Evolutionary conservation across 2,797 vertebrate species (phyloP), one percentile per base, ranked within the genome.

Genomic region (Catamblyrhynchus diadema): DNA sequence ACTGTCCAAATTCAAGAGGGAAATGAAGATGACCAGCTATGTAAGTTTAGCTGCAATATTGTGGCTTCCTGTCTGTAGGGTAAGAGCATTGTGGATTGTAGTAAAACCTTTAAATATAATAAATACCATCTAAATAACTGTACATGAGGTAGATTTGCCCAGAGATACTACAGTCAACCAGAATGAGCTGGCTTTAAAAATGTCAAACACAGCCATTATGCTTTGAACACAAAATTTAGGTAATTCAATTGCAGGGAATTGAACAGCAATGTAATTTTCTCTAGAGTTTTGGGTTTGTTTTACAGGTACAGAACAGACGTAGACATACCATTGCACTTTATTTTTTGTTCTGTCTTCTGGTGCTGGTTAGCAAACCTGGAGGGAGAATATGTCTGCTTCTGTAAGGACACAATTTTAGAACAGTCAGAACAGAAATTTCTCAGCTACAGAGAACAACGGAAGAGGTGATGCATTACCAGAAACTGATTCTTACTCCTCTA

Each of bases 21-120:
- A 93, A 94, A 85, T 1, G 0, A 91, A 78, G 79, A 78, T 92
- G 92, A 83, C 86, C 72, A 56, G 61, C 69, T 88, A 19, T 53
- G 37, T 62, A 62, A 91, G 21, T 65, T 78, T 51, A 88, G 59
- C 75, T 95, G 80, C 39, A 92, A 18, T 90, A 54, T 67, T 86
- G 65, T 88, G 80, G 79, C 65, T 96, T 95, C 84, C 81, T 97
- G 39, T 80, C 65, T 80, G 33, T 78, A 80, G 35, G 3, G 27
- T 64, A 45, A 69, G 87, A 81, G 70, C 61, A 32, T 33, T 74
- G 47, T 24, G 47, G 28, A 17, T 51, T 83, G 19, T 30, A 74
- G 30, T 30, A 72, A 85, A 88, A 54, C 32, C 37, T 54, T 69
- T 51, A 79, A 72, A 71, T 79, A 21, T 17, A 71, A 53, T 61